phyloP scores from a whole-genome alignment of 2,113 vertebrate genomes.

The Platysternon megacephalum region DNA sequence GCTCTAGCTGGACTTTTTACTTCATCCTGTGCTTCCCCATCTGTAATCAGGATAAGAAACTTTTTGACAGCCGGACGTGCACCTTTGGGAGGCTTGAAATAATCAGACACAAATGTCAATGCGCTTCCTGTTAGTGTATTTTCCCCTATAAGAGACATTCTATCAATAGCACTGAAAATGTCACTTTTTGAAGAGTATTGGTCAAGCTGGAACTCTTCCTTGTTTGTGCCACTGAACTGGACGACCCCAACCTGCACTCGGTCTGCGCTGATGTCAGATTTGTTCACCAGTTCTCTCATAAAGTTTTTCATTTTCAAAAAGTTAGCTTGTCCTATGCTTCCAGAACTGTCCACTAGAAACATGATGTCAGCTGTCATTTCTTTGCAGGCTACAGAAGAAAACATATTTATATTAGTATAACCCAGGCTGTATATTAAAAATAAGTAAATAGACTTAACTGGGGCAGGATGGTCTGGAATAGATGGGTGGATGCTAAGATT shows the following conservation, averaged over 20 bases:
- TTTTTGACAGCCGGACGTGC: conserved; percentile 54
- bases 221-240: conserved; percentile 64
- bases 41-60: conserved; percentile 76
- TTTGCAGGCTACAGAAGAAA: conserved; percentile 66
- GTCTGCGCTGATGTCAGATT: conserved; percentile 60
- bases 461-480: not conserved
- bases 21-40: conserved; percentile 61
- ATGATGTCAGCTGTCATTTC: conserved; percentile 73
- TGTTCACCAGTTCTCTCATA: conserved; percentile 71
- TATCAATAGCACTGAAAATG: conserved; percentile 64
- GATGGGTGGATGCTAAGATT: not conserved
- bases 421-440: not conserved
- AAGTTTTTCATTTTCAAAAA: conserved; percentile 76
- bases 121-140: conserved; percentile 65
- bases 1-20: conserved; percentile 49
- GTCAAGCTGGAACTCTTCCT: conserved; percentile 70
- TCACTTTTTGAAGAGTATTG: conserved; percentile 25
- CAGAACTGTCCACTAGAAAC: conserved; percentile 79
- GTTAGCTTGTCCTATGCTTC: conserved; percentile 66
- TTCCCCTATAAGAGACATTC: conserved; percentile 51
- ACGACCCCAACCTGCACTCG: conserved; percentile 65
- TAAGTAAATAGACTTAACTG: not conserved
- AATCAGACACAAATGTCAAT: conserved; percentile 60
- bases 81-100: conserved; percentile 62
- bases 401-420: not conserved